Conservation (phyloP, 2,888 invertebrate genomes). For the Cryptus armator region DNA sequence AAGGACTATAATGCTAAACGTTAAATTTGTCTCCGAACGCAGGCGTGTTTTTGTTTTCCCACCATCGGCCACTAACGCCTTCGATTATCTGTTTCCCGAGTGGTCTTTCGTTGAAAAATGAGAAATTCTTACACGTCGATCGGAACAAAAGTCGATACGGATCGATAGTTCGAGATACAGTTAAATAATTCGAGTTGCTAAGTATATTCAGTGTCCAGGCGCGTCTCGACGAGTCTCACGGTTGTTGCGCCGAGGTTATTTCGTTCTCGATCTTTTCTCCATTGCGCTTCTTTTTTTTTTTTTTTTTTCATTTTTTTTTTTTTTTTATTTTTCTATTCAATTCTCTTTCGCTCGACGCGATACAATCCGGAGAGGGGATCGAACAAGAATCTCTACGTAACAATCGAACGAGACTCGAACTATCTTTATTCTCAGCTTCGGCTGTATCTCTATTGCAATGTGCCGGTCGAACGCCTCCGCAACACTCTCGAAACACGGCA, state of each 20-base stretch:
- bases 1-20: neutral
- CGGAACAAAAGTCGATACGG: slow-evolving; percentile 2
- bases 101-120: neutral
- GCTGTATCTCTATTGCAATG: slow-evolving; percentile 59
- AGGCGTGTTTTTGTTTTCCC: slow-evolving; percentile 16
- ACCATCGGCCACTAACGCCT: too few relatives aligned
- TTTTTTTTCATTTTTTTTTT: neutral
- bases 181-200: slow-evolving; percentile 24
- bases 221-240: slow-evolving; percentile 36
- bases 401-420: slow-evolving; percentile 57
- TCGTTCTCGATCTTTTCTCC: slow-evolving; percentile 13
- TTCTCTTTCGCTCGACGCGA: slow-evolving; percentile 3
- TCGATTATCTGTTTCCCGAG: neutral
- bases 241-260: slow-evolving; percentile 13
- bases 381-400: slow-evolving; percentile 18
- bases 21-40: neutral
- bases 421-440: slow-evolving; percentile 43
- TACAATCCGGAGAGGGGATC: slow-evolving; percentile 43
- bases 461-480: slow-evolving; percentile 68
- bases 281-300: neutral
- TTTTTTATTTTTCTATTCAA: neutral
- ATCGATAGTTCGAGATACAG: slow-evolving; percentile 8
- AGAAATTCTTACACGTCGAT: slow-evolving; percentile 6
- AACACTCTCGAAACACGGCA: slow-evolving; percentile 61
- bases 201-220: slow-evolving; percentile 12